phyloP scores from a whole-genome alignment of 2,113 vertebrate genomes.

The Psettodes erumei region DNA sequence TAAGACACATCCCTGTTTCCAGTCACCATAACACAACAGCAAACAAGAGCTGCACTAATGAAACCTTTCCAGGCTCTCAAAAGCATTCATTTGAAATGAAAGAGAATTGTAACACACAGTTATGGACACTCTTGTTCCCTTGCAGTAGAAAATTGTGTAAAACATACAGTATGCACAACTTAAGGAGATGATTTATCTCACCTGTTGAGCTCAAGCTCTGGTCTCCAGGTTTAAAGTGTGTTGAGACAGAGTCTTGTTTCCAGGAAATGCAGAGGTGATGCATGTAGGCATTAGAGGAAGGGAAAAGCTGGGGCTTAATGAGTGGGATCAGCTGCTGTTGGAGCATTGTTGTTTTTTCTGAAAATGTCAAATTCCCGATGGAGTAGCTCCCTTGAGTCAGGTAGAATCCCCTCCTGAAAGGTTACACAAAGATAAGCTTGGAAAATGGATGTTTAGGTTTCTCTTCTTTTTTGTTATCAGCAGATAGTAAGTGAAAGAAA shows the following conservation, averaged over 20 bases:
- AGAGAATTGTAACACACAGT: neutral
- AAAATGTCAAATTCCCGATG: slow-evolving; percentile 15
- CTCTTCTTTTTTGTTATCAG: neutral
- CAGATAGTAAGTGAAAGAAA: too few species aligned
- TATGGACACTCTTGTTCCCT: neutral
- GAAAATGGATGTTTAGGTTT: neutral
- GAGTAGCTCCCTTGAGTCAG: neutral
- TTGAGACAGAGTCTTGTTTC: slow-evolving; percentile 22
- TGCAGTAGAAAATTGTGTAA: neutral
- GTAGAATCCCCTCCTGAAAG: neutral
- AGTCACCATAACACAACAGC: neutral
- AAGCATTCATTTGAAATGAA: neutral
- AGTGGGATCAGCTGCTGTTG: slow-evolving; percentile 36
- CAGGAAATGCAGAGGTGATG: slow-evolving; percentile 32
- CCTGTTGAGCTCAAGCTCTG: neutral
- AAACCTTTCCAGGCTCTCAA: neutral
- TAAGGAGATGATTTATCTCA: neutral
- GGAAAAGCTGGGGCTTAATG: slow-evolving; percentile 20
- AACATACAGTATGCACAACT: neutral
- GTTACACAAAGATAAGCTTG: neutral
- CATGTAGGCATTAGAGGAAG: slow-evolving; percentile 3
- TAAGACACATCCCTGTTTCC: slow-evolving; percentile 3
- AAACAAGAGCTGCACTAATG: slow-evolving; percentile 2
- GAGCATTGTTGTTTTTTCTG: neutral
- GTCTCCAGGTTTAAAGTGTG: slow-evolving; percentile 26